Evolutionary conservation across 2,888 invertebrate genomes (phyloP).

Genomic region (Drosophila rellima): DNA sequence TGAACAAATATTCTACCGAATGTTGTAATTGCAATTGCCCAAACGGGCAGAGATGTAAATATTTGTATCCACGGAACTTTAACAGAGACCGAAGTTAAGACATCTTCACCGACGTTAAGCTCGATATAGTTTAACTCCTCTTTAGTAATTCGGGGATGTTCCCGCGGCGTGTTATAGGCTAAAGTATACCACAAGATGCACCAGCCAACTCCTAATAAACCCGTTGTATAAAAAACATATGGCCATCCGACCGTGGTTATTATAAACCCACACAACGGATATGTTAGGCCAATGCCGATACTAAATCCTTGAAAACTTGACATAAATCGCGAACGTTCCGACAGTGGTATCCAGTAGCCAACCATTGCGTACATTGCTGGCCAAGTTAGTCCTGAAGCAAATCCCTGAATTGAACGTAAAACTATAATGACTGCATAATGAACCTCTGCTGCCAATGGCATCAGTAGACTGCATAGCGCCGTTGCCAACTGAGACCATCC

Average conservation of each 20-base stretch:
- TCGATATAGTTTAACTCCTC: conserved; percentile 89
- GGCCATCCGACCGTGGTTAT: conserved; percentile 90
- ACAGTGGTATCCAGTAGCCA: conserved; percentile 90
- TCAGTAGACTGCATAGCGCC: conserved; percentile 89
- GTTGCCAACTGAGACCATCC: conserved; percentile 90
- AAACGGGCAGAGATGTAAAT: conserved; percentile 88
- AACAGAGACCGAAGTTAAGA: conserved; percentile 85
- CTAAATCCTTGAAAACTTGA: conserved; percentile 92
- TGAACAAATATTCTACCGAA: conserved; percentile 92
- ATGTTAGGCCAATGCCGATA: conserved; percentile 90
- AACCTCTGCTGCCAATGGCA: conserved; percentile 88
- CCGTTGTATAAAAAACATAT: conserved; percentile 90
- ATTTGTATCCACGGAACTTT: conserved; percentile 89
- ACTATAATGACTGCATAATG: conserved; percentile 88
- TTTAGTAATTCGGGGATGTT: conserved; percentile 89
- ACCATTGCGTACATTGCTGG: conserved; percentile 92
- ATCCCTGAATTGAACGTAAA: conserved; percentile 89
- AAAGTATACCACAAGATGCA: conserved; percentile 90
- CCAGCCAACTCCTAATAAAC: conserved; percentile 88
- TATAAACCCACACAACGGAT: conserved; percentile 90
- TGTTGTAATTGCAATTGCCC: conserved; percentile 90
- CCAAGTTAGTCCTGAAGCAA: conserved; percentile 91
- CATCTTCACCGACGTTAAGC: conserved; percentile 87
- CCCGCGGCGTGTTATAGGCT: conserved; percentile 89
- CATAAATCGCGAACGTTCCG: conserved; percentile 91